Percentiles rank a stretch among this genome's conserved stretches.
Evolutionary conservation across 2,888 invertebrate genomes (phyloP).

Genomic region (Drosophila bunnanda): DNA sequence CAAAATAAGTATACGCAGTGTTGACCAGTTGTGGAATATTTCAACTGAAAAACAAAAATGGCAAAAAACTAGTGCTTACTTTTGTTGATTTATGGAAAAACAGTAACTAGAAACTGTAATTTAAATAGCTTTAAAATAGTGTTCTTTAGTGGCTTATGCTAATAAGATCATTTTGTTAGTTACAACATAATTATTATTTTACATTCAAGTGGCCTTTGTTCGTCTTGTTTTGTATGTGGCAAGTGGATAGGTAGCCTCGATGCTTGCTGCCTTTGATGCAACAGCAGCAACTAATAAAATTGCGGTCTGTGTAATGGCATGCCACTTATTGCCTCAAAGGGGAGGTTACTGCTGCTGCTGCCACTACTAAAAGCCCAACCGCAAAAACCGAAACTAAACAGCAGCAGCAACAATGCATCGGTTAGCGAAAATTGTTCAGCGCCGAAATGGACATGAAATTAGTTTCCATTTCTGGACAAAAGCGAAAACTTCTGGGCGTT

Average conservation of each 20-base stretch:
- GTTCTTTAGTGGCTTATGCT: background rate
- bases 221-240: background rate
- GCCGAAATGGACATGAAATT: constrained; percentile 46
- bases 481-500: background rate
- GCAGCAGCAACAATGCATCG: constrained; percentile 21
- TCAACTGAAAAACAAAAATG: background rate
- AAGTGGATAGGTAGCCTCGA: constrained; percentile 12
- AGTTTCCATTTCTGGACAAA: constrained; percentile 16
- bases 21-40: background rate
- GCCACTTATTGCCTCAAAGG: constrained; percentile 65
- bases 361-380: constrained; percentile 28
- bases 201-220: background rate
- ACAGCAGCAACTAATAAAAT: constrained; percentile 58
- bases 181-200: background rate
- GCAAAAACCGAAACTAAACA: constrained; percentile 37
- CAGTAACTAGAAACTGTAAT: background rate
- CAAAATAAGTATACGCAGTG: constrained; percentile 1
- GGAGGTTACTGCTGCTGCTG: background rate
- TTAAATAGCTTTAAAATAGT: too few relatives aligned
- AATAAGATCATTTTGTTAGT: background rate
- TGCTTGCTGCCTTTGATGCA: background rate
- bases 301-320: constrained; percentile 67
- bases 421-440: constrained; percentile 34
- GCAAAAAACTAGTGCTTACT: background rate
- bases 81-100: background rate